Percentiles rank a stretch among this genome's conserved stretches.
These are phyloP conservation scores for Strix occidentalis DNA, from an alignment of 2,797 vertebrate species.

Conservation along the genomic window DNA sequence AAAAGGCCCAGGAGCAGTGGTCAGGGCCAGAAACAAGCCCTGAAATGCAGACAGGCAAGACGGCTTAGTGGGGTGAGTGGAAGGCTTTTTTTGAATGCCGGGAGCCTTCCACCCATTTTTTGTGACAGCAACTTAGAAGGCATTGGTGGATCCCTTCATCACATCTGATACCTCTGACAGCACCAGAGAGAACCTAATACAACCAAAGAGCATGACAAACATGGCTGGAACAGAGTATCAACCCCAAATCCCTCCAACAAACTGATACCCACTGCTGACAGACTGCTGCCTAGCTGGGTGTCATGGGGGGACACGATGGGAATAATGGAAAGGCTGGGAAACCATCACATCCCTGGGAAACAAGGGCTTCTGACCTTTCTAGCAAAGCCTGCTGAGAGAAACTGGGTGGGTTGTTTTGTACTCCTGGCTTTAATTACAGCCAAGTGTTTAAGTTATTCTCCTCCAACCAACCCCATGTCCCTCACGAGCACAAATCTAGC, in stretches of 20 bases:
- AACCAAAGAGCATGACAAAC: not conserved
- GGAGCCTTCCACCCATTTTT: not conserved
- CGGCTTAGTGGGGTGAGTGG: not conserved
- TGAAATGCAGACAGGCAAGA: not conserved
- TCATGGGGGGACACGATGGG: not conserved
- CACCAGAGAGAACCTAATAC: not conserved
- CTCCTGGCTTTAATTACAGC: constrained; percentile 69
- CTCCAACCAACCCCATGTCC: constrained; percentile 30
- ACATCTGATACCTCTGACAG: not conserved
- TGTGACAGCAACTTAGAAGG: not conserved
- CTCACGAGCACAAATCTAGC: constrained; percentile 49
- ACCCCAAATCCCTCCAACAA: not conserved
- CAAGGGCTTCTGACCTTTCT: constrained; percentile 20
- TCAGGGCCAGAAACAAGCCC: not conserved
- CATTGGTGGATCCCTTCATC: not conserved
- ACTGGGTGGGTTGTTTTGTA: constrained; percentile 19
- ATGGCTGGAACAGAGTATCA: not conserved
- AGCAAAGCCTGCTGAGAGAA: constrained; percentile 32
- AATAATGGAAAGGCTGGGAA: not conserved
- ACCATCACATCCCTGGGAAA: constrained; percentile 19
- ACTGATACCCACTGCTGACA: not conserved
- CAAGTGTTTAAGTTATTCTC: constrained; percentile 61
- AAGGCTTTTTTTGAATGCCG: not conserved
- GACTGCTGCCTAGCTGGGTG: not conserved
- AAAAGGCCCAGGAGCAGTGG: not conserved